A percentile compares a stretch with the other conserved stretches of the same genome.
phyloP scores from a whole-genome alignment of 1,140 invertebrate species.

The Harpegnathos saltator region DNA sequence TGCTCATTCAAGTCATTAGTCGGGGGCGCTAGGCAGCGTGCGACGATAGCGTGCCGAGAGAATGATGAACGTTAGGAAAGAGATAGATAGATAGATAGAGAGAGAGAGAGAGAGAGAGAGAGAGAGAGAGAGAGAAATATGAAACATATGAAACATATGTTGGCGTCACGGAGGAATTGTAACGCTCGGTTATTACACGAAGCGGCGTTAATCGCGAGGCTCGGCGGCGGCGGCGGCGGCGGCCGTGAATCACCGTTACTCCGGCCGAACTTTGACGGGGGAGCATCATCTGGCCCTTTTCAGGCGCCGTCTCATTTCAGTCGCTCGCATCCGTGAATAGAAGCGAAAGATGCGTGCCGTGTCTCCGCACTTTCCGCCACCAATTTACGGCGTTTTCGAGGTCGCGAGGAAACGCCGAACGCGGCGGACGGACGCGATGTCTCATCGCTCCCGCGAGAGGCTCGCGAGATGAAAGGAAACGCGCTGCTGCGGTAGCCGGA shows the following conservation, averaged over 20 bases:
- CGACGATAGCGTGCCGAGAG: not conserved
- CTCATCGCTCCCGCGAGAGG: slow-evolving; percentile 46
- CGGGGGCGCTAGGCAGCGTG: no score
- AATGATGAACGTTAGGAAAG: not conserved
- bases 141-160: no score
- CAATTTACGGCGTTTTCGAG: slow-evolving; percentile 70
- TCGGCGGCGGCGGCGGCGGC: not conserved
- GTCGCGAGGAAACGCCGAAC: slow-evolving; percentile 44
- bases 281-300: slow-evolving; percentile 11
- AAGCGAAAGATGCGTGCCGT: slow-evolving; percentile 53
- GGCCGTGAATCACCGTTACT: slow-evolving; percentile 8
- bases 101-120: slow-evolving; percentile 18
- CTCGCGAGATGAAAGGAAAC: slow-evolving; percentile 70
- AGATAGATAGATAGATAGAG: no score
- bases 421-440: slow-evolving; percentile 37
- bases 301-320: slow-evolving; percentile 26
- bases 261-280: not conserved
- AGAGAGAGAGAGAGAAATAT: slow-evolving; percentile 14
- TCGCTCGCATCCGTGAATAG: slow-evolving; percentile 65
- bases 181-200: no score
- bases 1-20: no score
- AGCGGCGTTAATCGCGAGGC: not conserved
- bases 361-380: no score
- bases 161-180: no score
- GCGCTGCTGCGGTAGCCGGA: slow-evolving; percentile 35